Conservation (phyloP, 1,140 invertebrate species). For the Phocides pigmalion region DNA sequence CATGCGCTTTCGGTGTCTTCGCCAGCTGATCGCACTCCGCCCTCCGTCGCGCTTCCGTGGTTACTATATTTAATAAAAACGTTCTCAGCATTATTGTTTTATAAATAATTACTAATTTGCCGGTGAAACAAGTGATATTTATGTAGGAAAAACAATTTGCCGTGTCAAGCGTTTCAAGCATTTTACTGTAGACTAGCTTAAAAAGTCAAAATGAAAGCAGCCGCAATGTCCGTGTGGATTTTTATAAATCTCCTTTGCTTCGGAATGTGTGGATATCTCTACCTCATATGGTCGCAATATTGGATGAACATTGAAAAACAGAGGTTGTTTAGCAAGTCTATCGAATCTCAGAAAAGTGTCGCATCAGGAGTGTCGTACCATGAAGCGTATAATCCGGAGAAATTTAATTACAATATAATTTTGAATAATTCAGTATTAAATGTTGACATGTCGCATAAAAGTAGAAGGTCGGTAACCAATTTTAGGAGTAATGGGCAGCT, state of each 20-base stretch:
- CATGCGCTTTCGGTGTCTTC: conserved; percentile 36
- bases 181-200: conserved; percentile 6
- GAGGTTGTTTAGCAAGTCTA: conserved; percentile 70
- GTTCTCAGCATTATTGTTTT: conserved; percentile 10
- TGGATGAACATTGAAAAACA: conserved; percentile 86
- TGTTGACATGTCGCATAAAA: conserved; percentile 50
- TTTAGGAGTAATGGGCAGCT: conserved; percentile 49
- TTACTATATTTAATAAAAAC: background rate
- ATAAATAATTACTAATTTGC: background rate
- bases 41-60: conserved; percentile 34
- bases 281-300: conserved; percentile 88
- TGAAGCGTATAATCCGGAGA: conserved; percentile 53
- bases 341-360: conserved; percentile 50
- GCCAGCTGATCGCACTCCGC: conserved; percentile 64
- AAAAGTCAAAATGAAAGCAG: conserved; percentile 82
- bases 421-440: conserved; percentile 45
- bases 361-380: conserved; percentile 50
- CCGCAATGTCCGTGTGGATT: conserved; percentile 87
- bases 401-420: conserved; percentile 48
- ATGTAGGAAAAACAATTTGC: conserved; percentile 3
- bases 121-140: conserved; percentile 15
- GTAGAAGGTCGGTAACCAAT: conserved; percentile 61
- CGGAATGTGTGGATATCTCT: conserved; percentile 89
- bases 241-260: conserved; percentile 89
- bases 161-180: conserved; percentile 16